Base-by-base conservation (phyloP, 2,888 invertebrate genomes). In the Lacanobia oleracea region DNA sequence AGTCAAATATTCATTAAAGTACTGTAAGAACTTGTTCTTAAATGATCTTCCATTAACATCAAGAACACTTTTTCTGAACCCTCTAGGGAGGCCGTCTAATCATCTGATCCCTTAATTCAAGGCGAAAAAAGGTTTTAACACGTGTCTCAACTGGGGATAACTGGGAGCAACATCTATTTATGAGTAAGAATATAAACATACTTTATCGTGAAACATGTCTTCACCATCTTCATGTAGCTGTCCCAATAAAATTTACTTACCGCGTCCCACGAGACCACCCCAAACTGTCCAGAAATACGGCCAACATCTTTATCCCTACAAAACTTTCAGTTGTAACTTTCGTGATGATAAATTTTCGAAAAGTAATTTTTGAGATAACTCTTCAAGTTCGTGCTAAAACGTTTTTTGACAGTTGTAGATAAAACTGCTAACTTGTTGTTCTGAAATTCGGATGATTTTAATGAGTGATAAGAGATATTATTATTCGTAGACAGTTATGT, bases 241-340 rank as follows among this genome's bases (percentile, higher is more conserved):
- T 67, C 69, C 66, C 67, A 73, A 83, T 78, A 72, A 84, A 84
- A 82, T 82, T 69, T 78, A 74, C 72, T 81, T 71, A 75, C 69
- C 8, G n/a, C 37, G 65, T 70, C 80, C 70, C 81, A 9, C 64
- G 69, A 63, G 83, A 4, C 14, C 37, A 53, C 10, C 79, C 83
- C 75, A 66, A 79, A 81, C 60, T 77, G 76, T 78, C 73, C 66
- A 66, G 54, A 75, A 75, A 72, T 77, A 81, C 74, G 53, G 50
- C 18, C 14, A 53, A 67, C 70, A 62, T 81, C 77, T 82, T 79
- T 82, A 79, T 78, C 70, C 67, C 62, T 79, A 72, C 63, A 67
- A 77, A 86, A 84, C 66, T 86, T 84, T 61, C 56, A 67, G 67
- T 59, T 77, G 61, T 67, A 82, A 81, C 79, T 84, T 79, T 64